Evolutionary conservation across 2,113 vertebrate species (phyloP).

Genomic region (Pterocles orientalis): DNA sequence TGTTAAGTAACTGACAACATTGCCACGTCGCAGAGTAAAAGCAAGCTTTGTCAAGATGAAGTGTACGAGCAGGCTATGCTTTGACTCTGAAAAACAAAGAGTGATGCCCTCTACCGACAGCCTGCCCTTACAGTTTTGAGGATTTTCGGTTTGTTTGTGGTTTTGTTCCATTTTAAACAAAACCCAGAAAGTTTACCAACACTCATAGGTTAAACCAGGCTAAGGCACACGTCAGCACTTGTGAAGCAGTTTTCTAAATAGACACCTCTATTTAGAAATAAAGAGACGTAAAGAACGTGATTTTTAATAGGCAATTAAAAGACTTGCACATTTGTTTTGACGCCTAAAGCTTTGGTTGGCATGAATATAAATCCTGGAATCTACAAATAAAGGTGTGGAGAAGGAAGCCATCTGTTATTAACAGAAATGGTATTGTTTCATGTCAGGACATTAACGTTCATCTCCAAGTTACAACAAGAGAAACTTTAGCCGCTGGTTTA

Average conservation of each 20-base stretch:
- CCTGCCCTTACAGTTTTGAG: fast-evolving
- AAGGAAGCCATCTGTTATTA: constrained; percentile 56
- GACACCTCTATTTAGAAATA: background rate
- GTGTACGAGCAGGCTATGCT: background rate
- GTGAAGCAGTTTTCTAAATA: background rate
- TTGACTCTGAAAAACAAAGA: background rate
- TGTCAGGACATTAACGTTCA: background rate
- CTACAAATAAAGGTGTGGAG: constrained; percentile 36
- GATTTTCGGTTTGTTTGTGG: background rate
- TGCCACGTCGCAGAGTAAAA: background rate
- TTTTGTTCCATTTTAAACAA: constrained; percentile 66
- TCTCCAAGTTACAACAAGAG: constrained; percentile 55
- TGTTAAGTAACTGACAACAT: background rate
- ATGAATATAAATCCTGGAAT: constrained; percentile 24
- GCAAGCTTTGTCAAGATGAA: background rate
- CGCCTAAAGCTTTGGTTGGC: constrained; percentile 28
- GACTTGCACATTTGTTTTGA: constrained; percentile 16
- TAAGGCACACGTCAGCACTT: background rate
- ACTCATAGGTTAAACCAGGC: background rate
- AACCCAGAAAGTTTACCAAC: constrained; percentile 12
- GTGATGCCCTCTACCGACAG: background rate
- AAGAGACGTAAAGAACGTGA: background rate
- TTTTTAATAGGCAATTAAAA: constrained; percentile 19
- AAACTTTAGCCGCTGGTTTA: background rate
- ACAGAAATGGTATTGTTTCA: constrained; percentile 21